Evolutionary conservation across 1,140 invertebrate species (phyloP).

Genomic region (Holotrichia oblita): DNA sequence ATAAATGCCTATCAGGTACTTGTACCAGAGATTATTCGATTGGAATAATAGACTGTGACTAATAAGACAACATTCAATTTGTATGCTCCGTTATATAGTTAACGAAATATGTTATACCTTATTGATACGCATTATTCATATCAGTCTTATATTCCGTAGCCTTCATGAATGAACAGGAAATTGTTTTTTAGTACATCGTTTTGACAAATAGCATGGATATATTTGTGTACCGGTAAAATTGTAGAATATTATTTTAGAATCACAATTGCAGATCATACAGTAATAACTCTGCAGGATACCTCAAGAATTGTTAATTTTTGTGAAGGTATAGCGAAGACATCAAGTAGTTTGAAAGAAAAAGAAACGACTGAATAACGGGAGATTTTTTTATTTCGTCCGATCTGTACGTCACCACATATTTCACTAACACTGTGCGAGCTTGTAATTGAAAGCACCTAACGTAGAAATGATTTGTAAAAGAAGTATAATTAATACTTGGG

Average conservation of each 20-base stretch:
- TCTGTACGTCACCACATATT: not conserved
- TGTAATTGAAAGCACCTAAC: not conserved
- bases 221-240: not conserved
- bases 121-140: not conserved
- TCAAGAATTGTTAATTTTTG: too few relatives aligned
- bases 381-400: not conserved
- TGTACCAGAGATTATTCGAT: constrained; percentile 22
- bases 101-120: not conserved
- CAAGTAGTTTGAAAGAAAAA: too few relatives aligned
- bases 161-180: not conserved
- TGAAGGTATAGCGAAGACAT: too few relatives aligned
- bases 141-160: not conserved
- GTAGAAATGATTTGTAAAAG: not conserved
- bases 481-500: not conserved
- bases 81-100: not conserved
- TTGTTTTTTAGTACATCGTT: not conserved
- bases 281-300: not conserved
- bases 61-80: constrained; percentile 30
- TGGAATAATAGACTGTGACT: constrained; percentile 27
- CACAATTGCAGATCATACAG: too few relatives aligned
- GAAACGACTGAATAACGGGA: too few relatives aligned
- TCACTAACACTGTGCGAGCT: not conserved
- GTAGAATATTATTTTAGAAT: not conserved
- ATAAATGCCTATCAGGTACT: constrained; percentile 13
- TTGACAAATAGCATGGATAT: not conserved